phyloP scores from a whole-genome alignment of 2,113 vertebrate genomes.

The Nyctibius bracteatus region DNA sequence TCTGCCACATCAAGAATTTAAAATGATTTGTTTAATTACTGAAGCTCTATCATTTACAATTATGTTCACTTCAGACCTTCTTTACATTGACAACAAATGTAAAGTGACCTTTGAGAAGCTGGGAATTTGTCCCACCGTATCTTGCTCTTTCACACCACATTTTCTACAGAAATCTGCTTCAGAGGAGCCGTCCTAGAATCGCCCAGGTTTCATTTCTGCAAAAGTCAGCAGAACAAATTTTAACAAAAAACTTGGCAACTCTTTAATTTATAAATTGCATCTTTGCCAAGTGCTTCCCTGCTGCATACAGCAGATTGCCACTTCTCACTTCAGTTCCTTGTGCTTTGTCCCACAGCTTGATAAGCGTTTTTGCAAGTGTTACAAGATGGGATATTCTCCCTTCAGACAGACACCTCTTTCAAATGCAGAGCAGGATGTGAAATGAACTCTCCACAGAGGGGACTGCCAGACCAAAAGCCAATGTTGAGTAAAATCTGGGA shows the following conservation, averaged over 20 bases:
- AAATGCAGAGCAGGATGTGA: neutral
- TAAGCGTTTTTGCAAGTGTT: neutral
- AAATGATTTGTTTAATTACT: neutral
- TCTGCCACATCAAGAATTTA: neutral
- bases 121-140: neutral
- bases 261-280: neutral
- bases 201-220: neutral
- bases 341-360: neutral
- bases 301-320: slow-evolving; percentile 26
- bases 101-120: neutral
- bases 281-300: slow-evolving; percentile 30
- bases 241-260: neutral
- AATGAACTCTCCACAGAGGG: neutral
- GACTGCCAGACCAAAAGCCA: neutral
- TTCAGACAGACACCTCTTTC: neutral
- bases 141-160: neutral
- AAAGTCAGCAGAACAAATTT: slow-evolving; percentile 22
- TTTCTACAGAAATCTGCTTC: neutral
- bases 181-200: neutral
- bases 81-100: fast-evolving
- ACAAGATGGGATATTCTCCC: neutral
- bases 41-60: neutral
- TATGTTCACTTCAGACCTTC: neutral
- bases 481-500: neutral
- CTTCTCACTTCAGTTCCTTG: slow-evolving; percentile 33